A percentile compares a stretch with the other conserved stretches of the same genome.
phyloP scores from a whole-genome alignment of 2,113 vertebrate species.

The Osmerus eperlanus region DNA sequence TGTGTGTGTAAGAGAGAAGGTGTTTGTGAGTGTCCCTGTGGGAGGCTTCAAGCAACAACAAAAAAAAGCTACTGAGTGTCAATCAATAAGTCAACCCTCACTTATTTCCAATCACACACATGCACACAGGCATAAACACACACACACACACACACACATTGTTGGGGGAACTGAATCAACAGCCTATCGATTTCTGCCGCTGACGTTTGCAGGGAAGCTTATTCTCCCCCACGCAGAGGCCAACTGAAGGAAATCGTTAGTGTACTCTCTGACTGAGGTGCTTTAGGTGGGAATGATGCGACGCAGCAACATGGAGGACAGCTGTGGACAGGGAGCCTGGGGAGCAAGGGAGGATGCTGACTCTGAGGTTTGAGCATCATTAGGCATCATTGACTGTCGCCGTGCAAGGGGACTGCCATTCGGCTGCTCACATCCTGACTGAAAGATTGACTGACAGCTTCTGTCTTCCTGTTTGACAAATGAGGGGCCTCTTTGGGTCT shows the following conservation, averaged over 20 bases:
- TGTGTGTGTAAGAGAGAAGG: neutral
- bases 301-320: too few species aligned
- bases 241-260: too few species aligned
- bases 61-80: conserved; percentile 33
- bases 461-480: conserved; percentile 32
- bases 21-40: neutral
- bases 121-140: conserved; percentile 14
- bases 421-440: conserved; percentile 6
- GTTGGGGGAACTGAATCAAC: conserved; percentile 15
- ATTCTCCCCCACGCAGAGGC: neutral
- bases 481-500: conserved; percentile 22
- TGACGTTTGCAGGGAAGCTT: conserved; percentile 7
- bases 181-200: conserved; percentile 37
- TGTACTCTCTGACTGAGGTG: too few species aligned
- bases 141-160: conserved; percentile 8
- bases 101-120: neutral
- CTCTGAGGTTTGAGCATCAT: too few species aligned
- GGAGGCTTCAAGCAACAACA: neutral
- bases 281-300: too few species aligned
- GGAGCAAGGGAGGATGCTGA: too few species aligned
- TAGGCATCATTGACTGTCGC: too few species aligned
- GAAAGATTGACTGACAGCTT: conserved; percentile 1
- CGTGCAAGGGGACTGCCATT: neutral
- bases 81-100: conserved; percentile 44
- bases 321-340: too few species aligned